Evolutionary conservation across 2,797 vertebrate species (phyloP).

Genomic region (Poecilia gillii): DNA sequence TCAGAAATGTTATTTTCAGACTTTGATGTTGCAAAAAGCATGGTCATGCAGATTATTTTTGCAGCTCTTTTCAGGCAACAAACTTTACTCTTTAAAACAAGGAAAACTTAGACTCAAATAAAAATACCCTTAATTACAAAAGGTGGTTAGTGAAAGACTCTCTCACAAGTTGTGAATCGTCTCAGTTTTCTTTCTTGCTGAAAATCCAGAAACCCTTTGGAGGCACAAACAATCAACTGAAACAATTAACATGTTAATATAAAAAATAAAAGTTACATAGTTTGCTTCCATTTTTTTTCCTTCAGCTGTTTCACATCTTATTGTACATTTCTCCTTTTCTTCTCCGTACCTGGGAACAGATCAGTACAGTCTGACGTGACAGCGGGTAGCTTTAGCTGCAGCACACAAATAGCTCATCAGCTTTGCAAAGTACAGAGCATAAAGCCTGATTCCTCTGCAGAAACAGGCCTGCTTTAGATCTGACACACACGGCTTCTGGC

Average conservation of each 20-base stretch:
- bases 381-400: background rate
- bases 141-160: background rate
- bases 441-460: conserved; percentile 26
- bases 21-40: background rate
- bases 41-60: background rate
- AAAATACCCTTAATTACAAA: background rate
- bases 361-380: background rate
- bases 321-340: background rate
- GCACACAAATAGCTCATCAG: background rate
- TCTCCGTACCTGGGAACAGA: background rate
- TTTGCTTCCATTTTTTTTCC: background rate
- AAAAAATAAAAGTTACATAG: background rate
- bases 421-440: conserved; percentile 6
- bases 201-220: background rate
- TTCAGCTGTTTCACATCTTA: background rate
- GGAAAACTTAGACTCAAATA: background rate
- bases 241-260: background rate
- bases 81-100: background rate
- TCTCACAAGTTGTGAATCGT: background rate
- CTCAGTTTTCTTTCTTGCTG: background rate
- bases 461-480: conserved; percentile 59
- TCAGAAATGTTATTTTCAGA: background rate
- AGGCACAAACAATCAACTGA: background rate
- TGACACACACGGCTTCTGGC: conserved; percentile 57
- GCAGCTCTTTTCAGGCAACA: background rate